Evolutionary conservation across 1,140 invertebrate genomes (phyloP).

Genomic region (Limonius californicus): DNA sequence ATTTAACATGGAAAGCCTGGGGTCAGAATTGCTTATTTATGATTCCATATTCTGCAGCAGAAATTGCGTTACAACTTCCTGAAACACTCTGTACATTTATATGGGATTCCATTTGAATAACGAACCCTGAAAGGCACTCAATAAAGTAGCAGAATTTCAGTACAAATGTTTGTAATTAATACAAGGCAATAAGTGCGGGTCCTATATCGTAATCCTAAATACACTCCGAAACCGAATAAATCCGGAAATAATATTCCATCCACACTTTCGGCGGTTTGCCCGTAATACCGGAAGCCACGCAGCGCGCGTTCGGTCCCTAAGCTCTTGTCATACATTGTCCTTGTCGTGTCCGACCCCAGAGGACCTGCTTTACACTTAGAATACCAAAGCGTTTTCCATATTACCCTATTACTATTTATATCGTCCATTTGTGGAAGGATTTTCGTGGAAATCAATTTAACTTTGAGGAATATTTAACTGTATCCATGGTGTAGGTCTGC

Average conservation of each 20-base stretch:
- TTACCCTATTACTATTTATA: conserved; percentile 8
- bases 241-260: conserved; percentile 12
- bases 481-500: not conserved
- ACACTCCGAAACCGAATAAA: conserved; percentile 10
- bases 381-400: conserved; percentile 8
- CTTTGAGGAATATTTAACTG: not conserved
- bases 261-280: conserved; percentile 5
- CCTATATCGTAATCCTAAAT: conserved; percentile 3
- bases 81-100: too few species aligned
- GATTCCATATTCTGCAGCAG: too few species aligned
- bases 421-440: not conserved
- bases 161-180: conserved; percentile 10
- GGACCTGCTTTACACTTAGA: conserved; percentile 12
- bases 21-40: too few species aligned
- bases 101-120: too few species aligned
- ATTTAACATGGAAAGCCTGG: too few species aligned
- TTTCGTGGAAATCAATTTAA: conserved; percentile 5
- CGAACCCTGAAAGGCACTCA: too few species aligned
- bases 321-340: conserved; percentile 14
- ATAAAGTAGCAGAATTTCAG: too few species aligned
- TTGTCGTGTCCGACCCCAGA: conserved; percentile 9
- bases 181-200: conserved; percentile 5
- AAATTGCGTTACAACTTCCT: too few species aligned
- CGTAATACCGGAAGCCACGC: conserved; percentile 12
- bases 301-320: conserved; percentile 5